Base-by-base conservation (phyloP, 2,113 vertebrate species). In the Pipra filicauda region DNA sequence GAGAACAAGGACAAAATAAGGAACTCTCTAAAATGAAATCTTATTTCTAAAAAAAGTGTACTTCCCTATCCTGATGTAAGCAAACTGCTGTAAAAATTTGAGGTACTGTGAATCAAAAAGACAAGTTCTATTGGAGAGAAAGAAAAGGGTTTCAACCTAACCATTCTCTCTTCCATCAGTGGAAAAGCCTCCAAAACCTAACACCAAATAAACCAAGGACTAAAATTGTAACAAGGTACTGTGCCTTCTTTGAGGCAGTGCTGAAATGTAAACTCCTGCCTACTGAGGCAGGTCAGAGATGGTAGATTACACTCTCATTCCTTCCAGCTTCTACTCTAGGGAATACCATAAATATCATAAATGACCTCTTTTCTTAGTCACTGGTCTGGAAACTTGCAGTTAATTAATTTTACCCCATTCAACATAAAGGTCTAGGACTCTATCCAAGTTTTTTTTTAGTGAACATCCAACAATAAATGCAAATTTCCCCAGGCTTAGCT, bases 281-380 rank as follows among this genome's bases (percentile, higher is more conserved):
- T 65, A 91, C 5, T 79, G 61, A 91, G 73, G 76, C 54, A 85
- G 85, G 91, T 94, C 87, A 91, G 83, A 89, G 61, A 87, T 51
- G 44, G 80, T 41, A 77, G 69, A 83, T 80, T 78, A 81, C 44
- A 80, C 43, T 70, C 58, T 61, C 72, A 51, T 84, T 91, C 71
- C 83, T 95, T 93, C 64, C 71, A 95, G 77, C 79, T 83, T 74
- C 77, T 83, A 73, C 88, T 88, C 69, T n/a, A 89, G 73, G 57
- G 88, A 96, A 96, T 64, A 92, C 35, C 67, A 80, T 77, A 93
- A 96, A 93, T 95, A 89, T 58, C 76, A 89, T 86, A 93, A 96
- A 96, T 94, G 57, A 85, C 81, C 88, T 96, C 89, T 94, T 97
- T 97, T 96, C 91, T 92, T 94, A 96, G 65, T 61, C 95, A 96